phyloP scores from a whole-genome alignment of 2,888 invertebrate genomes.

The Lordiphosa andalusiaca region DNA sequence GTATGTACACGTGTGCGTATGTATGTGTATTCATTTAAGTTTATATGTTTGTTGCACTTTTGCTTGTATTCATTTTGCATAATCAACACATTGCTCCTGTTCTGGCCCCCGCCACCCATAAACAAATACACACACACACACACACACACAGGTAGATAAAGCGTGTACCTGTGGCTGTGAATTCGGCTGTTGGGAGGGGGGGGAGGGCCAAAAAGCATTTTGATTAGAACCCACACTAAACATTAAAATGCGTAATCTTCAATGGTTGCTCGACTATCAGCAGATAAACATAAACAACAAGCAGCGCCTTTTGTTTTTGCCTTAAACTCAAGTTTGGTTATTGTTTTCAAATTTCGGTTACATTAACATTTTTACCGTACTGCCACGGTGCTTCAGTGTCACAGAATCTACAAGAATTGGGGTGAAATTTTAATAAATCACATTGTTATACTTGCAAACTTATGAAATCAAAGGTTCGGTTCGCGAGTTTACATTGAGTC shows the following conservation, averaged over 20 bases:
- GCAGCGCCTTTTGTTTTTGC: not conserved
- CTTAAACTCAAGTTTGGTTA: slow-evolving; percentile 1
- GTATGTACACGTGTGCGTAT: slow-evolving; percentile 11
- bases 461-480: no score
- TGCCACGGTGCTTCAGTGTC: no score
- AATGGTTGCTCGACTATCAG: slow-evolving; percentile 32
- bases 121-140: slow-evolving; percentile 31
- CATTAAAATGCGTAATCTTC: slow-evolving; percentile 40
- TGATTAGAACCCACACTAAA: slow-evolving; percentile 49
- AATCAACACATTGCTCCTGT: slow-evolving; percentile 45
- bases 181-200: not conserved
- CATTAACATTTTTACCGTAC: not conserved
- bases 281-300: slow-evolving; percentile 29
- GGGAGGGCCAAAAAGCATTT: slow-evolving; percentile 21
- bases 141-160: not conserved
- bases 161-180: not conserved
- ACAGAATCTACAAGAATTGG: no score
- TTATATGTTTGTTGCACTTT: slow-evolving; percentile 37
- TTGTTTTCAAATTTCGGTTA: not conserved
- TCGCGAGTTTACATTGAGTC: no score
- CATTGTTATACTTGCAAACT: no score
- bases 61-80: slow-evolving; percentile 40
- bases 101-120: slow-evolving; percentile 15
- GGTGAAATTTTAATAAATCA: no score
- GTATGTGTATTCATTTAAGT: slow-evolving; percentile 12